These are phyloP conservation scores for Porites lutea DNA, from an alignment of 64 coral and sea anemone species.

Conservation along the genomic window DNA sequence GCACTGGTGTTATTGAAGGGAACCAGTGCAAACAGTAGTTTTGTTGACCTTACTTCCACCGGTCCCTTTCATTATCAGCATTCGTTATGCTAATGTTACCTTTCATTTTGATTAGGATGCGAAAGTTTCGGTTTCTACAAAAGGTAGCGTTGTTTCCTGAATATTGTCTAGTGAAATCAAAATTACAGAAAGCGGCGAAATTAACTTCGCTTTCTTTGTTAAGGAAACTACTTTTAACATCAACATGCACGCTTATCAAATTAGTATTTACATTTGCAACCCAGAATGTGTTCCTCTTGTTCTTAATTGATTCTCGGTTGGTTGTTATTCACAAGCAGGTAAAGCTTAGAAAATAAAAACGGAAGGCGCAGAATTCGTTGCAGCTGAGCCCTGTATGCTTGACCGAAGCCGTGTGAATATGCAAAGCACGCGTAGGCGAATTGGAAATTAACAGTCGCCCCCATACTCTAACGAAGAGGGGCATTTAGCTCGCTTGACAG, in stretches of 20 bases:
- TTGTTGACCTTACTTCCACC: neutral
- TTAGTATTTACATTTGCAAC: conserved; percentile 3
- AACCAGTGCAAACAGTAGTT: neutral
- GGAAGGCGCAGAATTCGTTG: neutral
- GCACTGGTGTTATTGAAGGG: too few relatives aligned
- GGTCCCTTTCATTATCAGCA: neutral
- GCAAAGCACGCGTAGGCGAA: neutral
- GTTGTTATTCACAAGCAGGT: conserved; percentile 8
- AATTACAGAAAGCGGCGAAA: neutral
- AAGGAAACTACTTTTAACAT: neutral
- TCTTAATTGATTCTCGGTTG: neutral
- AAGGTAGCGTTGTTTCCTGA: neutral
- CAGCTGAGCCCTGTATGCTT: neutral
- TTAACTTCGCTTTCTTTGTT: neutral
- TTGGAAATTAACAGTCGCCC: neutral
- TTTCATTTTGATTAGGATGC: neutral
- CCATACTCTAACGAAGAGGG: neutral
- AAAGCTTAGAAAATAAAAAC: conserved; percentile 1
- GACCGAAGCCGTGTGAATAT: neutral
- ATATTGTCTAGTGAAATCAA: neutral
- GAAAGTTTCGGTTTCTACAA: conserved; percentile 5
- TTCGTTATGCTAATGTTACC: conserved; percentile 25
- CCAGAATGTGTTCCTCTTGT: conserved; percentile 10
- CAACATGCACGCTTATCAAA: neutral
- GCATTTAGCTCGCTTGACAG: neutral